Percentiles rank a stretch among this genome's conserved stretches.
Evolutionary conservation across 2,888 invertebrate genomes (phyloP).

Genomic region (Conomelus anceps): DNA sequence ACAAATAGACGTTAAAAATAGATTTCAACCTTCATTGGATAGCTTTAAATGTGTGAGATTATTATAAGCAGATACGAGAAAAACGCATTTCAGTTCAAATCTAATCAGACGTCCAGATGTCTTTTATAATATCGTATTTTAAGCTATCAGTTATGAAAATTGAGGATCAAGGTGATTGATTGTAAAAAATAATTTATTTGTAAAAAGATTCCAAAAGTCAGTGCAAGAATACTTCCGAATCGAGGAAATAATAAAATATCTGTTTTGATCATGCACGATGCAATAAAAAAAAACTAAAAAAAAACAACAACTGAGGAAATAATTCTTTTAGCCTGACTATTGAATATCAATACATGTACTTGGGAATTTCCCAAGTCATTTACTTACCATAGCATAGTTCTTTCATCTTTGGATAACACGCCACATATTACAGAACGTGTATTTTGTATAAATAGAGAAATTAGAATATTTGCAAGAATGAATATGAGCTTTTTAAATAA

Average conservation of each 20-base stretch:
- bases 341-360: no score
- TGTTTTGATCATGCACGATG: background rate
- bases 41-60: no score
- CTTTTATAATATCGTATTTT: background rate
- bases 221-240: background rate
- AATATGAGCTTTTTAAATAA: background rate
- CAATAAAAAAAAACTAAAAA: no score
- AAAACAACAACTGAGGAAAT: no score
- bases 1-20: no score
- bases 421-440: background rate
- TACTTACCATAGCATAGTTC: background rate
- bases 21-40: no score
- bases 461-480: background rate
- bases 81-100: background rate
- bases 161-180: background rate
- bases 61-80: no score
- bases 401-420: no score
- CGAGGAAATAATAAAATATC: background rate
- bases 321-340: no score
- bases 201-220: background rate
- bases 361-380: no score
- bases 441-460: background rate
- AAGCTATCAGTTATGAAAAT: background rate
- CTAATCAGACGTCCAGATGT: background rate
- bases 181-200: background rate